These are phyloP conservation scores for Misgurnus mizolepis DNA, from an alignment of 2,113 vertebrate genomes.

Conservation along the genomic window DNA sequence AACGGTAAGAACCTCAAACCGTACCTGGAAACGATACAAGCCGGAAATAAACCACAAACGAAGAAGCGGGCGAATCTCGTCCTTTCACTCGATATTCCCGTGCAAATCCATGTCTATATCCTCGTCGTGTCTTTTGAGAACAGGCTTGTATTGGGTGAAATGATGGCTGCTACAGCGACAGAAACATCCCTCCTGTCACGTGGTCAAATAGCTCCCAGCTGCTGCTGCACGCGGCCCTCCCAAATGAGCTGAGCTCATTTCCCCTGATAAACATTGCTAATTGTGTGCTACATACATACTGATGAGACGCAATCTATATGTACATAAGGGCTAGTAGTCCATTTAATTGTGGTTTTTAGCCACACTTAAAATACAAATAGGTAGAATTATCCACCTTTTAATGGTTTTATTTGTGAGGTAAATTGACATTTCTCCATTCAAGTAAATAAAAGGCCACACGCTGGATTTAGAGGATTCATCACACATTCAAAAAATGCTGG, in stretches of 20 bases:
- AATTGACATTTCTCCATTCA: not conserved
- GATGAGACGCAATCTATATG: conserved; percentile 21
- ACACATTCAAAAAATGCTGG: too few species aligned
- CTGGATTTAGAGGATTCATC: too few species aligned
- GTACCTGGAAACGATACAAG: conserved; percentile 45
- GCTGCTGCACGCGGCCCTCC: conserved; percentile 73
- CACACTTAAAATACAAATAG: too few species aligned
- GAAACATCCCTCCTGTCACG: conserved; percentile 73
- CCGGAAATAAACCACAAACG: conserved; percentile 25
- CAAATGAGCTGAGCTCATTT: conserved; percentile 48
- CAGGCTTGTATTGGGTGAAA: conserved; percentile 69
- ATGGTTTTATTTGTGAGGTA: not conserved
- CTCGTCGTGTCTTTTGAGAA: conserved; percentile 51
- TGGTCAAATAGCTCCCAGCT: conserved; percentile 79
- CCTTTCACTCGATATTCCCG: conserved; percentile 43
- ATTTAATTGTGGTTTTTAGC: not conserved
- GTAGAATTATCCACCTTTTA: not conserved
- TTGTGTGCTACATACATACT: conserved; percentile 33
- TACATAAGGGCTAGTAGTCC: not conserved
- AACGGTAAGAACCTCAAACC: not conserved
- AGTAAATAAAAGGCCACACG: not conserved
- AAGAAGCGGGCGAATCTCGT: not conserved
- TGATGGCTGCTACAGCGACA: conserved; percentile 71
- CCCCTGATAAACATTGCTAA: conserved; percentile 26
- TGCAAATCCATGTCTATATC: conserved; percentile 64